Evolutionary conservation across 2,113 vertebrate genomes (phyloP).

Genomic region (Xerus inauris): DNA sequence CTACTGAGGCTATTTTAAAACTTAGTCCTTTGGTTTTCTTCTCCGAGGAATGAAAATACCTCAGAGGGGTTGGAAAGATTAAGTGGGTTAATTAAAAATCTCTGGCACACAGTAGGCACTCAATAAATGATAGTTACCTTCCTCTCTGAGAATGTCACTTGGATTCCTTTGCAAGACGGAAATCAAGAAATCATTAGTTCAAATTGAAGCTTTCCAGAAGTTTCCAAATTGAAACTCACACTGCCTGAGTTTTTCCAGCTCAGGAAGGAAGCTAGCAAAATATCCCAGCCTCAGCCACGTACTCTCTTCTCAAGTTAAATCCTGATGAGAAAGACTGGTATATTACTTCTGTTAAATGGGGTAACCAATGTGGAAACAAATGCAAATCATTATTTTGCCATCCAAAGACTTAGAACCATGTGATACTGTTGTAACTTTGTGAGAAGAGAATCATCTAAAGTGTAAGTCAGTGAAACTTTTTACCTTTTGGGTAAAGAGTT

Average conservation of each 20-base stretch:
- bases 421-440: background rate
- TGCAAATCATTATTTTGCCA: background rate
- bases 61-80: background rate
- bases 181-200: slow-evolving; percentile 8
- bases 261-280: background rate
- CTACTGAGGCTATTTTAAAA: background rate
- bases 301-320: background rate
- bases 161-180: slow-evolving; percentile 4
- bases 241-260: background rate
- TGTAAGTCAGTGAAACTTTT: background rate
- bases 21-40: slow-evolving; percentile 32
- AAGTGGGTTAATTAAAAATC: slow-evolving; percentile 29
- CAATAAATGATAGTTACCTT: slow-evolving; percentile 20
- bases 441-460: background rate
- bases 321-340: background rate
- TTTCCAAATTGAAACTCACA: background rate
- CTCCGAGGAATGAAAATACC: background rate
- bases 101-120: slow-evolving; percentile 37
- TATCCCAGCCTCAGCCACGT: background rate
- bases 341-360: background rate
- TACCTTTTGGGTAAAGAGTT: background rate
- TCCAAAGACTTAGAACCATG: background rate
- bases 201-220: slow-evolving; percentile 11
- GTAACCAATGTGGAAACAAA: background rate
- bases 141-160: background rate